These are phyloP conservation scores for Drosophila tsacasi DNA, from an alignment of 1,140 invertebrate genomes.

Conservation along the genomic window DNA sequence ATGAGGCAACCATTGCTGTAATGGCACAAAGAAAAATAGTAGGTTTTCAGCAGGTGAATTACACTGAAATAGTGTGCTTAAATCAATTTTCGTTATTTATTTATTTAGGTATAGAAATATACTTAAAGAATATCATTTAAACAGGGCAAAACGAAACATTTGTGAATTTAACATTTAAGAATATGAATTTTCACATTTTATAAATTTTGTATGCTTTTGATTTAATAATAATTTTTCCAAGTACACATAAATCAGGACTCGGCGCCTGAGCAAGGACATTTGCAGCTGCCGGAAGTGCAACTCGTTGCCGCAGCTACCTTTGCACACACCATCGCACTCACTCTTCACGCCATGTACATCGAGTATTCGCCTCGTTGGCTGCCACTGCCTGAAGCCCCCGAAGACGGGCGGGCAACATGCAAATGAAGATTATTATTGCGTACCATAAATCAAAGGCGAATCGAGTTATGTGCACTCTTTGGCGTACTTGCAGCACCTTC, in stretches of 20 bases:
- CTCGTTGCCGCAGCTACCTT: constrained; percentile 48
- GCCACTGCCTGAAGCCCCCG: constrained; percentile 17
- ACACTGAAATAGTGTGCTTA: background rate
- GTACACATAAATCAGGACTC: constrained; percentile 16
- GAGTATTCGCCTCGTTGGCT: constrained; percentile 60
- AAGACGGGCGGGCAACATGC: constrained; percentile 50
- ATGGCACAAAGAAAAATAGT: constrained; percentile 35
- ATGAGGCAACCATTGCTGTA: constrained; percentile 72
- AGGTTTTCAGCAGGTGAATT: constrained; percentile 5
- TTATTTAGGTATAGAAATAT: background rate
- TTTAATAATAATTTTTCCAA: background rate
- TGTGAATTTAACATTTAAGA: background rate
- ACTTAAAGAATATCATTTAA: too few relatives aligned
- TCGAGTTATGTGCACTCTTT: constrained; percentile 75
- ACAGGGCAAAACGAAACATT: background rate
- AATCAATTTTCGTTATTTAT: too few relatives aligned
- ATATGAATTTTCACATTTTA: background rate
- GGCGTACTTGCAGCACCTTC: constrained; percentile 57
- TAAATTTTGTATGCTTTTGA: background rate
- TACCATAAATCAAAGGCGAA: constrained; percentile 76
- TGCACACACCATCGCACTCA: constrained; percentile 1
- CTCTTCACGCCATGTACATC: constrained; percentile 25
- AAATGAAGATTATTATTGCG: constrained; percentile 81
- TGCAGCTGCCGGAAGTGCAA: constrained; percentile 68
- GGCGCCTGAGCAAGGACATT: constrained; percentile 46